Percentiles rank a stretch among this genome's conserved stretches.
Conservation (phyloP, 2,888 invertebrate species). For the Oxystoma pomonae region DNA sequence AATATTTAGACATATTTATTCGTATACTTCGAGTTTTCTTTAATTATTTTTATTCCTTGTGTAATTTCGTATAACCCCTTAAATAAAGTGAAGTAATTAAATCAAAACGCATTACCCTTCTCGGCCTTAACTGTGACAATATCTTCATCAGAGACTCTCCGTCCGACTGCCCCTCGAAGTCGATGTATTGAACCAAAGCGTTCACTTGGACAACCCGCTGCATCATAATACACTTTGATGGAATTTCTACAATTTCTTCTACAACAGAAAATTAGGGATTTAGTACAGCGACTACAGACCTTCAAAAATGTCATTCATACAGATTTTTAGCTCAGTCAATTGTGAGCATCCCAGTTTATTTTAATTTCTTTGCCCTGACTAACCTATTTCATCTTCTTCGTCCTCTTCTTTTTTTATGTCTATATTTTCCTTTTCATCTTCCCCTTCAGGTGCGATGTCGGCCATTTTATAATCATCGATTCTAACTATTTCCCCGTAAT, state of each 20-base stretch:
- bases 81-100: neutral
- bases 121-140: slow-evolving; percentile 73
- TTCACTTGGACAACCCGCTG: slow-evolving; percentile 72
- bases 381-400: slow-evolving; percentile 50
- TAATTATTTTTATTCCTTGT: too few relatives aligned
- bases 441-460: slow-evolving; percentile 63
- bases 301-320: too few relatives aligned
- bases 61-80: too few relatives aligned
- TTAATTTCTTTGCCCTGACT: slow-evolving; percentile 17
- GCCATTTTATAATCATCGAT: slow-evolving; percentile 87
- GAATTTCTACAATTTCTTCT: slow-evolving; percentile 65
- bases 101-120: slow-evolving; percentile 55
- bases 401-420: slow-evolving; percentile 62
- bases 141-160: slow-evolving; percentile 81
- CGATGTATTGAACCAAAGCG: slow-evolving; percentile 89
- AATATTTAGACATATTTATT: neutral
- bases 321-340: too few relatives aligned
- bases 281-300: too few relatives aligned
- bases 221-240: slow-evolving; percentile 82
- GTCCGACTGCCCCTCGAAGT: slow-evolving; percentile 92
- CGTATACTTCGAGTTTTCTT: too few relatives aligned
- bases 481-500: slow-evolving; percentile 94
- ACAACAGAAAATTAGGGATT: too few relatives aligned
- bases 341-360: too few relatives aligned
- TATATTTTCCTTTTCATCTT: slow-evolving; percentile 66